Conservation (phyloP, 2,113 vertebrate genomes). For the Aspidoscelis tigris region DNA sequence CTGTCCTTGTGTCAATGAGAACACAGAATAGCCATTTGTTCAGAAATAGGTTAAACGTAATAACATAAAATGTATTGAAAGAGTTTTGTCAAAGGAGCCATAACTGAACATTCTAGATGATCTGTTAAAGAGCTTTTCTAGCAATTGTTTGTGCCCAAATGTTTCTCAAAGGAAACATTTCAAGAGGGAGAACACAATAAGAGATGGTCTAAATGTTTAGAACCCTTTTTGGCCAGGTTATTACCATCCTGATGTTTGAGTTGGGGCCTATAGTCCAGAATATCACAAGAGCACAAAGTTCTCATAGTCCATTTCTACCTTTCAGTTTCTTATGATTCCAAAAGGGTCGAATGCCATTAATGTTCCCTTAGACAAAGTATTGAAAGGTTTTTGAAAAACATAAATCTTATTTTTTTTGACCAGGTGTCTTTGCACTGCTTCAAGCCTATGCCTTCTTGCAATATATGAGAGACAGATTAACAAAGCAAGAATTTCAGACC, state of each 20-base stretch:
- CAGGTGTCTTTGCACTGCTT: constrained; percentile 95
- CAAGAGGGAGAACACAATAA: too few species aligned
- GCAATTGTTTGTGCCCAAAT: background rate
- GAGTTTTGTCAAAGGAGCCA: background rate
- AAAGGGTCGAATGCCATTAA: background rate
- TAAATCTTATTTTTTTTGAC: constrained; percentile 48
- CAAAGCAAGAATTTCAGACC: constrained; percentile 94
- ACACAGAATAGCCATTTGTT: background rate
- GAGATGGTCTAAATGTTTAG: too few species aligned
- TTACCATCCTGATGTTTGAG: too few species aligned
- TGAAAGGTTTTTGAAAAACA: constrained; percentile 10
- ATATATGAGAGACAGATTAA: constrained; percentile 92
- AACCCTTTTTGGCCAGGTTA: too few species aligned
- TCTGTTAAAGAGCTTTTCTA: too few species aligned
- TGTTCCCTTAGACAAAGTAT: background rate
- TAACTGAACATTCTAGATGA: background rate
- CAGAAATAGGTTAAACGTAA: background rate
- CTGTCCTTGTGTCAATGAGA: background rate
- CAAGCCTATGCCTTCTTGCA: constrained; percentile 95
- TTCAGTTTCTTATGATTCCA: background rate
- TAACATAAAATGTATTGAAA: background rate
- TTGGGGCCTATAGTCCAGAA: too few species aligned
- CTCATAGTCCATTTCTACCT: background rate
- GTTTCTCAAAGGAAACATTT: background rate
- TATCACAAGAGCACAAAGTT: too few species aligned